Conservation (phyloP, 1,140 invertebrate genomes). For the Periplaneta americana region DNA sequence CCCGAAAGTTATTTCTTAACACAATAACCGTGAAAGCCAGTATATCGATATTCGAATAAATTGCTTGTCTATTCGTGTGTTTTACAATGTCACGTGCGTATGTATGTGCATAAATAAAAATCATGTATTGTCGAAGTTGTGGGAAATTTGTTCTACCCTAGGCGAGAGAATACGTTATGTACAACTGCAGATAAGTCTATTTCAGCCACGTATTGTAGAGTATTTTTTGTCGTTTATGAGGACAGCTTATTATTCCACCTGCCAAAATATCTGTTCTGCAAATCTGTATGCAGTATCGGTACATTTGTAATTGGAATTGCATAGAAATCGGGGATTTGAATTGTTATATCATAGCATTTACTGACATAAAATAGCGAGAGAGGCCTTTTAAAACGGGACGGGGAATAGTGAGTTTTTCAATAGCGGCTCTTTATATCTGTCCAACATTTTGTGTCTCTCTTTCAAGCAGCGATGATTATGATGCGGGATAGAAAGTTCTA, state of each 20-base stretch:
- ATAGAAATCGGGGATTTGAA: background rate
- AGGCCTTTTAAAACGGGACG: background rate
- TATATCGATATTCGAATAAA: too few relatives aligned
- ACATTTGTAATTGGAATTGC: background rate
- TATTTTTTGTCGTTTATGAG: background rate
- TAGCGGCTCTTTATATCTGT: background rate
- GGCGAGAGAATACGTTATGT: background rate
- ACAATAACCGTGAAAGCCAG: too few relatives aligned
- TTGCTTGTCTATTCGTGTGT: too few relatives aligned
- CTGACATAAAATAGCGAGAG: background rate
- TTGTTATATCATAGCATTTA: background rate
- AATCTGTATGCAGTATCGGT: background rate
- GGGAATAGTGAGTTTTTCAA: too few relatives aligned
- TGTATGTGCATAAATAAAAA: too few relatives aligned
- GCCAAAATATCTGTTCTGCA: background rate
- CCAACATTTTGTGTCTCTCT: too few relatives aligned
- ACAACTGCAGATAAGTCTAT: background rate
- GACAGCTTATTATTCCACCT: background rate
- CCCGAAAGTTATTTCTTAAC: too few relatives aligned
- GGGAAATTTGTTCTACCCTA: background rate
- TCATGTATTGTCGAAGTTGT: too few relatives aligned
- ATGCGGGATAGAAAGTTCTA: too few relatives aligned
- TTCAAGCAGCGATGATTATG: too few relatives aligned
- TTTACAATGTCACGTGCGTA: too few relatives aligned
- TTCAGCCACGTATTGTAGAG: background rate